Evolutionary conservation across 2,888 invertebrate species (phyloP).

Genomic region (Luperina nickerlii): DNA sequence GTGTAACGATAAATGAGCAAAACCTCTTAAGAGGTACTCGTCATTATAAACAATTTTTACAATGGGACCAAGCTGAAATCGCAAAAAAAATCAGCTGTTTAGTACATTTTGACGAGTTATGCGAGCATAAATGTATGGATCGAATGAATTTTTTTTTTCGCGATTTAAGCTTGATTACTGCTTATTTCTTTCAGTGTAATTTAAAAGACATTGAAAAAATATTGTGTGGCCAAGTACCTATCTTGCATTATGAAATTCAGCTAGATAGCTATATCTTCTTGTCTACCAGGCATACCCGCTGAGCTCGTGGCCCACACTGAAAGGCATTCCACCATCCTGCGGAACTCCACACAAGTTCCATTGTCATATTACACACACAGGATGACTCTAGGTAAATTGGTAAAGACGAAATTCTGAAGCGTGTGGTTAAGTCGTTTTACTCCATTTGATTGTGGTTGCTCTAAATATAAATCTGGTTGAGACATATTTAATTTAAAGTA

Average conservation of each 20-base stretch:
- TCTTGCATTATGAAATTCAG: background rate
- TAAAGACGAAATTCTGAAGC: conserved; percentile 47
- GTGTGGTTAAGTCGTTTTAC: background rate
- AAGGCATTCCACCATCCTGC: conserved; percentile 56
- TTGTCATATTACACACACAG: conserved; percentile 54
- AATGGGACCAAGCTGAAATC: no score
- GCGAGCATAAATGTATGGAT: no score
- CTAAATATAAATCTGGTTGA: conserved; percentile 4
- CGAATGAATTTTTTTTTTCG: no score
- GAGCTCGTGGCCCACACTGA: conserved; percentile 36
- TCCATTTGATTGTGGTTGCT: conserved; percentile 8
- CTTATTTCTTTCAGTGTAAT: no score
- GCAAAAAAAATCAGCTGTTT: no score
- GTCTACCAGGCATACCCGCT: conserved; percentile 7
- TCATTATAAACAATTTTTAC: no score
- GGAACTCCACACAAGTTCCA: conserved; percentile 58
- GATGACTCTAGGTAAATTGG: conserved; percentile 56
- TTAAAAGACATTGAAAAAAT: background rate
- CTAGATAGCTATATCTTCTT: background rate
- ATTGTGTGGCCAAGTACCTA: background rate
- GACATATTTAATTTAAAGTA: background rate
- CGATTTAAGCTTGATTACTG: no score
- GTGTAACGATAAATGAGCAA: no score
- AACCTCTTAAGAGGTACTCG: no score
- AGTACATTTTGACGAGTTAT: no score